These are phyloP conservation scores for Trigoniulus corallinus DNA, from an alignment of 1,140 invertebrate species.

Conservation along the genomic window DNA sequence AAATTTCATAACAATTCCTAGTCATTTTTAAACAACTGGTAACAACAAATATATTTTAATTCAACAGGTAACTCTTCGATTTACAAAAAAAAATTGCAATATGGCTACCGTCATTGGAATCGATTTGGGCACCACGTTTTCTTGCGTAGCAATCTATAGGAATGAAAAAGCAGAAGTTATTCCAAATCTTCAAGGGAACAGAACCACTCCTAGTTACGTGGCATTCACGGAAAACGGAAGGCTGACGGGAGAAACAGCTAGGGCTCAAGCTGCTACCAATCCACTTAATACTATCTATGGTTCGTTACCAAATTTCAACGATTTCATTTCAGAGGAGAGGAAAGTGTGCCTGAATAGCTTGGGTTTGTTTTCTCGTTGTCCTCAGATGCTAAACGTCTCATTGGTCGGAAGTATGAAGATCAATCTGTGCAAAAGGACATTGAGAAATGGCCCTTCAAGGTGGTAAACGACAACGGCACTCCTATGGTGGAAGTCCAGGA, in stretches of 20 bases:
- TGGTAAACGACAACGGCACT: conserved; percentile 22
- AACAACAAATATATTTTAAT: too few species aligned
- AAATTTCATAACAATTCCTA: too few species aligned
- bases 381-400: conserved; percentile 30
- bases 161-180: conserved; percentile 33
- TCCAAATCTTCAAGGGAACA: conserved; percentile 31
- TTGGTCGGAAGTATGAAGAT: conserved; percentile 29
- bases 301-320: neutral
- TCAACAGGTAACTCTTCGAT: too few species aligned
- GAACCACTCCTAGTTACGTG: conserved; percentile 36
- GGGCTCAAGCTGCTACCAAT: conserved; percentile 34
- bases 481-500: conserved; percentile 27
- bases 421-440: conserved; percentile 27
- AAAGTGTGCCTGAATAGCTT: too few species aligned
- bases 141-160: conserved; percentile 30
- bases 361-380: too few species aligned
- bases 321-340: neutral
- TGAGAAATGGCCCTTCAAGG: conserved; percentile 27
- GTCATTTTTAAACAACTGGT: too few species aligned
- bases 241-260: conserved; percentile 33
- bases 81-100: too few species aligned
- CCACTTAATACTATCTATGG: conserved; percentile 27
- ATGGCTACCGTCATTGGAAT: conserved; percentile 27
- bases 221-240: conserved; percentile 34
- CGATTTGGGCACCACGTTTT: conserved; percentile 31